Evolutionary conservation across 2,113 vertebrate species (phyloP), one percentile per base, ranked within the genome.

Genomic region (Vombatus ursinus): DNA sequence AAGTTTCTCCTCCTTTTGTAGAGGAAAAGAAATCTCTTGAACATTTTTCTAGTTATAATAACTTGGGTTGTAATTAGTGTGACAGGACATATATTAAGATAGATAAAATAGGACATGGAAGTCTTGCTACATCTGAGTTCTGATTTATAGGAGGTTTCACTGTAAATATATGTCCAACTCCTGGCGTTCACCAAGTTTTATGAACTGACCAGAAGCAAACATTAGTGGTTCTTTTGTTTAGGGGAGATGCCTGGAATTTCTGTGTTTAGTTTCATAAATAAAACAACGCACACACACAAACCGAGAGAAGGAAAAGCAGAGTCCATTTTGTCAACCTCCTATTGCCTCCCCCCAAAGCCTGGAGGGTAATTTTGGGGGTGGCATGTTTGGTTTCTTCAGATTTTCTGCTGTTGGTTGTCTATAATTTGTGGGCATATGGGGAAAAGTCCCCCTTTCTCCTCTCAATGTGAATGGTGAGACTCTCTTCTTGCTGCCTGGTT

Each of bases 361-460:
- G 93, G 91, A 95, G 61, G 61, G 61, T 97, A 50, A 94, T 97
- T 97, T 96, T 92, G 96, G 50, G 54, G 96, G 97, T 97, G 96
- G 95, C 97, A 90, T 98, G 84, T 97, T 97, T 98, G 47, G 95
- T 50, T 48, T 94, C 96, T 95, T 68, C 89, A 26, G 53, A 97
- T 97, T 98, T 98, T 96, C 96, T 97, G 95, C 84, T n/a, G 92
- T 96, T 96, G 68, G 54, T 23, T 93, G 97, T 97, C 98, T 98
- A 94, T 98, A 98, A 98, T 99, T 99, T 98, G 98, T 98, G 98
- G 98, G 96, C 95, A 96, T n/a, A n/a, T 95, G 97, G 94, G 97
- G 95, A 96, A 97, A 98, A 98, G 97, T 97, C 96, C 97, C 95
- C 94, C 95, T 98, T 97, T 97, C 91, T 97, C 61, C 94, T 94